Evolutionary conservation across 2,797 vertebrate species (phyloP).

Genomic region (Cynodonichthys magdalenae): DNA sequence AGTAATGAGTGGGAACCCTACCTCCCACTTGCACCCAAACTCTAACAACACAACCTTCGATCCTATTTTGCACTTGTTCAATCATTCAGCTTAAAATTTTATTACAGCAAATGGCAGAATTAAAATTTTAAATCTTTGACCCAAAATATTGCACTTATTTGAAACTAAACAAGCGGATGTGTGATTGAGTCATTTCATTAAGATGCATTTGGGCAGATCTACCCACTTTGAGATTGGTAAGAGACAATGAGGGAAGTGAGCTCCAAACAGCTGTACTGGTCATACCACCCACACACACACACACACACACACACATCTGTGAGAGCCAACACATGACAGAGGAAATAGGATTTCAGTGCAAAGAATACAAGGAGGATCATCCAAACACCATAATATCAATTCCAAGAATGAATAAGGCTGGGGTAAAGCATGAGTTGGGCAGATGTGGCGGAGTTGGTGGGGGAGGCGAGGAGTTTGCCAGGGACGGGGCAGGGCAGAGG

Average conservation of each 20-base stretch:
- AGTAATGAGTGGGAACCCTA: slow-evolving; percentile 60
- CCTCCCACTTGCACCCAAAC: slow-evolving; percentile 35
- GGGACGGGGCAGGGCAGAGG: slow-evolving; percentile 50
- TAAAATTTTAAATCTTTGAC: slow-evolving; percentile 43
- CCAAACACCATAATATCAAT: slow-evolving; percentile 81
- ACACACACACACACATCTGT: slow-evolving; percentile 58
- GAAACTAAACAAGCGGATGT: slow-evolving; percentile 32
- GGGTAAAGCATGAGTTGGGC: slow-evolving; percentile 45
- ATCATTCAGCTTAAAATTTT: slow-evolving; percentile 75
- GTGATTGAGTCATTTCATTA: slow-evolving; percentile 42
- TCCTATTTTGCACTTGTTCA: slow-evolving; percentile 56
- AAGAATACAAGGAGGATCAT: slow-evolving; percentile 77
- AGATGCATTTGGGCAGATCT: slow-evolving; percentile 45
- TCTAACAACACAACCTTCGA: slow-evolving; percentile 24
- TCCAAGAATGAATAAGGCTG: slow-evolving; percentile 55
- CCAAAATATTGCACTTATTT: slow-evolving; percentile 64
- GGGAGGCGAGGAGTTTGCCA: slow-evolving; percentile 57
- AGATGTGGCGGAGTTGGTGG: slow-evolving; percentile 39
- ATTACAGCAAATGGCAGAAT: slow-evolving; percentile 62
- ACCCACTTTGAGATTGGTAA: slow-evolving; percentile 58
- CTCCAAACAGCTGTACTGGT: slow-evolving; percentile 78
- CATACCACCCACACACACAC: slow-evolving; percentile 44
- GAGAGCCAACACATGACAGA: slow-evolving; percentile 82
- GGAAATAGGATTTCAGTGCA: slow-evolving; percentile 84
- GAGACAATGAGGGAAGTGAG: slow-evolving; percentile 73